Conservation (phyloP, 2,797 vertebrate genomes). For the Garrulus glandarius region DNA sequence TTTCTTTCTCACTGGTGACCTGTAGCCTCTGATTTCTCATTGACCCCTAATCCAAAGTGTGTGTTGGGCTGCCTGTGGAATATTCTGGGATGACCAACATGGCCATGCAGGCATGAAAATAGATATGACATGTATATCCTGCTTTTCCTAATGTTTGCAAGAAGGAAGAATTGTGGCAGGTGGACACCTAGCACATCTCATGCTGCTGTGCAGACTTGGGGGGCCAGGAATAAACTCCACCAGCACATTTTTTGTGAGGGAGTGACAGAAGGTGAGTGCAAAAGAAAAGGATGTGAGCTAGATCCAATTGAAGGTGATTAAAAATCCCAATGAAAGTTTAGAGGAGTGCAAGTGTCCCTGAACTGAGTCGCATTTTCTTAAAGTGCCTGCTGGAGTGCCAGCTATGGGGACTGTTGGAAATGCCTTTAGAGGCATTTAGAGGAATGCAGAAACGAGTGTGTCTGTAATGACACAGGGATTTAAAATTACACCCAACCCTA, state of each 20-base stretch:
- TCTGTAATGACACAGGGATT: not conserved
- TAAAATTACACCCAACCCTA: not conserved
- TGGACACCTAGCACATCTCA: not conserved
- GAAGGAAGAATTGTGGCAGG: not conserved
- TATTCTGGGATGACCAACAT: not conserved
- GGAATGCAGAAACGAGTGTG: not conserved
- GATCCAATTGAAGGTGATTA: not conserved
- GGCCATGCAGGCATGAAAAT: not conserved
- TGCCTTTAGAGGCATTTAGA: not conserved
- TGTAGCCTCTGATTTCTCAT: not conserved
- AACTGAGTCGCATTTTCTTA: not conserved
- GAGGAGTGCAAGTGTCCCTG: not conserved
- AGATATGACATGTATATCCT: not conserved
- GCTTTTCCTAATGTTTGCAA: not conserved
- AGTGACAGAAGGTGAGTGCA: not conserved
- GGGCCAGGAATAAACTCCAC: not conserved
- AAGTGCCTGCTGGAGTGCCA: not conserved
- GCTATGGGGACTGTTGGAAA: not conserved
- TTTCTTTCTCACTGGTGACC: not conserved
- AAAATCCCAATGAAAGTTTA: not conserved
- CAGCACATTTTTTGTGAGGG: accelerated
- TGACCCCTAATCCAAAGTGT: not conserved
- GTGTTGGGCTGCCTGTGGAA: not conserved
- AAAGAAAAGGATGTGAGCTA: not conserved
- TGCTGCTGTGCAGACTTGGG: no score